A percentile compares a stretch with the other conserved stretches of the same genome.
phyloP scores from a whole-genome alignment of 2,888 invertebrate species.

The Teinopalpus imperialis region DNA sequence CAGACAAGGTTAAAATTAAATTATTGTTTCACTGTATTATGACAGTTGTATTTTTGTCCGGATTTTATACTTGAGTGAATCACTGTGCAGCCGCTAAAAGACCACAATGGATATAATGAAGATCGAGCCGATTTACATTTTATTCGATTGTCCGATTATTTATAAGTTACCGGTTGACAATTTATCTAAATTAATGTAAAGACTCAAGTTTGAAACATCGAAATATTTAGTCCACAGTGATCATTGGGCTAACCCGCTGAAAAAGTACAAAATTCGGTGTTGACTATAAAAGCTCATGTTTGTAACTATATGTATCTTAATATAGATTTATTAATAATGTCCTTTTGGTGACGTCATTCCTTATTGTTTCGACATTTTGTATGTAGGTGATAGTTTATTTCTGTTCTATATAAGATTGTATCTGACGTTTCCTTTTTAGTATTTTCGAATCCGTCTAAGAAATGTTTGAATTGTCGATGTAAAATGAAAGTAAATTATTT shows the following conservation, averaged over 20 bases:
- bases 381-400: conserved; percentile 72
- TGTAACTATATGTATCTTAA: conserved; percentile 66
- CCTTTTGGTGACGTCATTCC: conserved; percentile 65
- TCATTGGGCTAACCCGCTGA: conserved; percentile 71
- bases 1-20: conserved; percentile 11
- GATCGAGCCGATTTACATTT: conserved; percentile 54
- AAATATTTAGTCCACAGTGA: conserved; percentile 79
- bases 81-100: conserved; percentile 70
- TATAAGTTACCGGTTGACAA: conserved; percentile 75
- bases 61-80: conserved; percentile 73
- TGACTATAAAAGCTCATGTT: conserved; percentile 72
- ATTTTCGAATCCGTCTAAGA: conserved; percentile 78
- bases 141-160: conserved; percentile 54
- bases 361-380: conserved; percentile 64
- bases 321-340: conserved; percentile 54
- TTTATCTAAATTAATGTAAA: conserved; percentile 75
- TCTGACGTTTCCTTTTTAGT: conserved; percentile 66
- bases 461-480: conserved; percentile 71
- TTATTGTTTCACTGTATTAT: neutral
- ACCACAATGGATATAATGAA: conserved; percentile 77
- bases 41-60: conserved; percentile 50
- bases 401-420: conserved; percentile 62
- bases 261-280: conserved; percentile 82
- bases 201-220: conserved; percentile 78
- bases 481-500: conserved; percentile 71